Conservation (phyloP, 2,888 invertebrate genomes). For the Ligdia adustata region DNA sequence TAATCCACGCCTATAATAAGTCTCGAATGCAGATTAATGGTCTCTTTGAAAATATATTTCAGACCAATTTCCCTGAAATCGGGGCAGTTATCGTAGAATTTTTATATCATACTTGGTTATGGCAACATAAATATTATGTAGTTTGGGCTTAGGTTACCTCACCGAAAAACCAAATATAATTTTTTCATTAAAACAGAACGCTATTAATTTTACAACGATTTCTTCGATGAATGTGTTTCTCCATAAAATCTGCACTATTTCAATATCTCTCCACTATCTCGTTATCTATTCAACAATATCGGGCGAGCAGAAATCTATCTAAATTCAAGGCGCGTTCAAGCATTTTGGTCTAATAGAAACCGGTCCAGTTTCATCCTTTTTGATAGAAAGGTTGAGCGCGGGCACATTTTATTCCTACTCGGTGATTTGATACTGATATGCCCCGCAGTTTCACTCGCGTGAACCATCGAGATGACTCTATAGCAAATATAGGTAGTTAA, state of each 20-base stretch:
- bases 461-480: no score
- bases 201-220: no score
- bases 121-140: no score
- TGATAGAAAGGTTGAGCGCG: conserved; percentile 53
- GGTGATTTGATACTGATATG: no score
- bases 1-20: conserved; percentile 21
- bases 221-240: no score
- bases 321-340: conserved; percentile 22
- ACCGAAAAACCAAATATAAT: no score
- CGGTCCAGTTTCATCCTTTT: conserved; percentile 52
- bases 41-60: conserved; percentile 18
- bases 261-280: neutral
- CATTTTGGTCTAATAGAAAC: conserved; percentile 50
- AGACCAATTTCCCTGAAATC: conserved; percentile 20
- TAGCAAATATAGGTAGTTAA: no score
- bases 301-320: conserved; percentile 12
- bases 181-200: no score
- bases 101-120: no score
- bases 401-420: conserved; percentile 56
- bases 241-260: neutral
- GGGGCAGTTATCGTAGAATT: conserved; percentile 14
- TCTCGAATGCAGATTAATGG: conserved; percentile 34
- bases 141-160: no score
- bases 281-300: conserved; percentile 5
- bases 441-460: no score